Conservation (phyloP, 2,113 vertebrate species). For the Choloepus hoffmanni region DNA sequence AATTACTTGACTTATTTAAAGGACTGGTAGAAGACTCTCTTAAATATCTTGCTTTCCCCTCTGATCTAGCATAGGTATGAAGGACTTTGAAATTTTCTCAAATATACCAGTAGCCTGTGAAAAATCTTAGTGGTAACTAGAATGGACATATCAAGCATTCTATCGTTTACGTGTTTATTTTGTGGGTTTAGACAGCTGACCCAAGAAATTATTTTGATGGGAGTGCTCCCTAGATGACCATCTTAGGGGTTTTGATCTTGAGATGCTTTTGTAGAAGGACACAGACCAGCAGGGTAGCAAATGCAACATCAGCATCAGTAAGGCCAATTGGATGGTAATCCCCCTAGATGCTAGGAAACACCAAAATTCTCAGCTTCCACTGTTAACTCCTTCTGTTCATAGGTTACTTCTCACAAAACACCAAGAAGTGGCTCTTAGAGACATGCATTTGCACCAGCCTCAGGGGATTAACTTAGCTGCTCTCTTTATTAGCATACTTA, state of each 20-base stretch:
- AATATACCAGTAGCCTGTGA: neutral
- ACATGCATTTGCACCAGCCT: neutral
- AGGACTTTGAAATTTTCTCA: neutral
- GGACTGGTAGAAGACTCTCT: neutral
- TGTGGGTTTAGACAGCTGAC: neutral
- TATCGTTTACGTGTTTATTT: neutral
- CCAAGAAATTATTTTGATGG: neutral
- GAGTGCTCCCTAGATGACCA: neutral
- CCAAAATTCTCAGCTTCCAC: conserved; percentile 20
- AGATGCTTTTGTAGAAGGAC: neutral
- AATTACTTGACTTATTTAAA: conserved; percentile 21
- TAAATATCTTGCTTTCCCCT: neutral
- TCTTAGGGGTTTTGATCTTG: neutral
- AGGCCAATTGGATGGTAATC: neutral
- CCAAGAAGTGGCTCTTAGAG: neutral
- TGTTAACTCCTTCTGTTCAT: neutral
- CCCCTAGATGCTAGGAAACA: neutral
- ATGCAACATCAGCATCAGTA: neutral
- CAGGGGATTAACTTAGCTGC: conserved; percentile 45
- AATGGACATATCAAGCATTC: neutral
- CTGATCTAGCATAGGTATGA: neutral
- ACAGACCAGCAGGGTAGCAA: neutral
- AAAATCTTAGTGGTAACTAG: neutral
- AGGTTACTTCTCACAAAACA: neutral
- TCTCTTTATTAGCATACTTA: conserved; percentile 60